Evolutionary conservation across 2,888 invertebrate genomes (phyloP), one percentile per base, ranked within the genome.

Genomic region (Therioaphis trifolii): DNA sequence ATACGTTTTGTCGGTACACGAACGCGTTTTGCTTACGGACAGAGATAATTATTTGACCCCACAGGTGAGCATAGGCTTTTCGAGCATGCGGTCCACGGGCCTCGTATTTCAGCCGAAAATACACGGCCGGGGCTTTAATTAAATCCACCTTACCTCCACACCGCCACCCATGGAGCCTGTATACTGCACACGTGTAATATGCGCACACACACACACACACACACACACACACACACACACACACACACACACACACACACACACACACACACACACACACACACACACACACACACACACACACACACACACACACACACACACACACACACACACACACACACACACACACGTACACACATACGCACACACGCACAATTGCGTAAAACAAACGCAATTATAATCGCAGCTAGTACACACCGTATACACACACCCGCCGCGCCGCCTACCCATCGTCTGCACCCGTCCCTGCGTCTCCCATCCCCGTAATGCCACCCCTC

Each of bases 321-420:
- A 35, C 35, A 7, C 35, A 35, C 35, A 7, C 7, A 35, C 3
- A 35, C 35, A 35, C 7, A 35, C 7, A 35, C 35, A 35, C n/a
- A n/a, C n/a, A n/a, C n/a, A 5, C 35, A 35, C 35, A 35, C 35
- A 35, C 35, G 35, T 7, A 35, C 35, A 35, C 35, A 35, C 35
- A 7, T 7, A 35, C 35, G 35, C 7, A 35, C 3, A 35, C 35
- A 35, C 7, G 7, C 7, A 35, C 35, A 35, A 35, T n/a, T 55
- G 55, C 5, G 55, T n/a, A 77, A 78, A 78, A 78, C 49, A 66
- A 78, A 78, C 52, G 35, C 24, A 66, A 78, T 78, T 78, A 78
- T 78, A 78, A 66, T 66, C 63, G 77, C 24, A 5, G 21, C 18
- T 15, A 18, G 5, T 11, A 11, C 11, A 55, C 24, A 1, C 4